A percentile compares a stretch with the other conserved stretches of the same genome.
These are phyloP conservation scores for Pipa parva DNA, from an alignment of 2,113 vertebrate genomes.

Conservation along the genomic window DNA sequence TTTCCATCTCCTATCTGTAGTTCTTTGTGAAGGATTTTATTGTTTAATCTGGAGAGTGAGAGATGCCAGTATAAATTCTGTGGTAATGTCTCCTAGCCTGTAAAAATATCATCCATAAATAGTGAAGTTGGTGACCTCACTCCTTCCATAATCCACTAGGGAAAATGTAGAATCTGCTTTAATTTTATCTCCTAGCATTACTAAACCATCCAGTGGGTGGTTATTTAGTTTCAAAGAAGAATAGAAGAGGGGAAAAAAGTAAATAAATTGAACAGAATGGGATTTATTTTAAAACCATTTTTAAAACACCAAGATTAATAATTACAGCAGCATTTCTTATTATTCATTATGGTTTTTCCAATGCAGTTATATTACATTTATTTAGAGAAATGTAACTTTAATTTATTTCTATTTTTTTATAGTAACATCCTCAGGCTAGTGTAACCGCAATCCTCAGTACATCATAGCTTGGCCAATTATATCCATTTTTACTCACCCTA, in stretches of 20 bases:
- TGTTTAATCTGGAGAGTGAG: constrained; percentile 4
- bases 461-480: too few species aligned
- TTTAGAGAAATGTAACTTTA: too few species aligned
- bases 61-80: constrained; percentile 20
- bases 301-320: too few species aligned
- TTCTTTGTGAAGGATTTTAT: constrained; percentile 30
- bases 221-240: not conserved
- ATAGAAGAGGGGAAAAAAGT: not conserved
- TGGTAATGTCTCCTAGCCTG: constrained; percentile 29
- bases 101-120: constrained; percentile 39
- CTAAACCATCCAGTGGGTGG: not conserved
- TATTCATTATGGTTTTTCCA: too few species aligned
- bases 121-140: constrained; percentile 28
- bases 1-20: not conserved
- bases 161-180: not conserved
- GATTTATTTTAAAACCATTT: not conserved
- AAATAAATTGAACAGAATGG: not conserved
- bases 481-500: too few species aligned
- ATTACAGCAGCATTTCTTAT: too few species aligned
- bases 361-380: too few species aligned
- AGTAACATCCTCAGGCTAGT: too few species aligned
- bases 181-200: not conserved
- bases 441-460: too few species aligned
- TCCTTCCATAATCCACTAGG: constrained; percentile 14
- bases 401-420: too few species aligned